phyloP scores from a whole-genome alignment of 2,888 invertebrate species.

The Meloe dianella region DNA sequence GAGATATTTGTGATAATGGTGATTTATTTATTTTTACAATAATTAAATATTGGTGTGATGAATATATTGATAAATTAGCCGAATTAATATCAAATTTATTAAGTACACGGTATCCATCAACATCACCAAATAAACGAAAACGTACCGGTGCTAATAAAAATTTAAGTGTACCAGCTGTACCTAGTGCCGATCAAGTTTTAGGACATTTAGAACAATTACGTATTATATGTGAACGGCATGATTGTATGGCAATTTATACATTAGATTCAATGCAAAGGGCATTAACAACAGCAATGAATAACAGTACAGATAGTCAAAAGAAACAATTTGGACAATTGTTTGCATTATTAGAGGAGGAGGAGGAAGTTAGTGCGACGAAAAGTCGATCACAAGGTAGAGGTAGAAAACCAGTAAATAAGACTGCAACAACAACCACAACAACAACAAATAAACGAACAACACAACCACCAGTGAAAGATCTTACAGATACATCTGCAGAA shows the following conservation, averaged over 20 bases:
- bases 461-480: conserved; percentile 58
- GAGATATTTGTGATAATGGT: conserved; percentile 63
- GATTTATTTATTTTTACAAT: conserved; percentile 92
- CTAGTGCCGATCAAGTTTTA: conserved; percentile 84
- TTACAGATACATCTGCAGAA: conserved; percentile 74
- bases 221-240: conserved; percentile 71
- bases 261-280: conserved; percentile 92
- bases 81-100: conserved; percentile 80
- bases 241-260: conserved; percentile 81
- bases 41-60: conserved; percentile 92
- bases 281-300: conserved; percentile 84
- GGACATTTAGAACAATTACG: conserved; percentile 92
- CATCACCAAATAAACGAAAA: conserved; percentile 91
- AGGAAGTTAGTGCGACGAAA: conserved; percentile 67
- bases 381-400: conserved; percentile 67
- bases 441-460: conserved; percentile 38
- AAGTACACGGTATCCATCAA: conserved; percentile 83
- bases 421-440: conserved; percentile 55
- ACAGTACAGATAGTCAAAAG: conserved; percentile 87
- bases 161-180: conserved; percentile 71
- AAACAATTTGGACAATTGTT: conserved; percentile 91
- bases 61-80: conserved; percentile 86
- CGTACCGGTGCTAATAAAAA: conserved; percentile 64
- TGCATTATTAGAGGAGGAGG: conserved; percentile 88
- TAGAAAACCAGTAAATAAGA: conserved; percentile 54